Evolutionary conservation across 2,797 vertebrate genomes (phyloP).

Genomic region (Eospalax fontanierii): DNA sequence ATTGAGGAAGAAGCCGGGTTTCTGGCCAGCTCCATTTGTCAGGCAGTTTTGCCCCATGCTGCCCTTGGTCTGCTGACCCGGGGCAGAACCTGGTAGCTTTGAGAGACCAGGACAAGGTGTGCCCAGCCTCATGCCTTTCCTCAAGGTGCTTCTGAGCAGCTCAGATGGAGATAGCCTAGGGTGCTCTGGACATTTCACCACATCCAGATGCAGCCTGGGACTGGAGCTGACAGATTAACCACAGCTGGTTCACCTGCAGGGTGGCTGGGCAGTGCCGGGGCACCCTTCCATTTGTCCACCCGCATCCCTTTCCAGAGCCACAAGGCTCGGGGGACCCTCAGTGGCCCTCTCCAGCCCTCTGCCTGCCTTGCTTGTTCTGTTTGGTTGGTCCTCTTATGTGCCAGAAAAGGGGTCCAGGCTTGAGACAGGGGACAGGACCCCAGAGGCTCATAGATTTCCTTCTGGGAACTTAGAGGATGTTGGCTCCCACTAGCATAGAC

Average conservation of each 20-base stretch:
- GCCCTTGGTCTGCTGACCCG: neutral
- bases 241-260: too few species aligned
- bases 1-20: too few species aligned
- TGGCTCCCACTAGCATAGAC: rapidly evolving
- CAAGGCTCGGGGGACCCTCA: neutral
- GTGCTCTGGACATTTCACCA: rapidly evolving
- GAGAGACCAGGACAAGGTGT: neutral
- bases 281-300: neutral
- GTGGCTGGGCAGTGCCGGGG: neutral
- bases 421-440: neutral
- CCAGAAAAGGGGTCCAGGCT: neutral
- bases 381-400: too few species aligned
- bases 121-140: neutral
- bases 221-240: neutral
- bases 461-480: neutral
- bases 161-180: rapidly evolving
- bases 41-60: rapidly evolving
- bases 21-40: too few species aligned
- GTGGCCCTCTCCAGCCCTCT: rapidly evolving
- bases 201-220: neutral
- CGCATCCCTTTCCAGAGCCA: rapidly evolving
- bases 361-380: neutral
- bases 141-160: neutral
- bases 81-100: neutral
- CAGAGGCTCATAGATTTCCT: neutral